These are phyloP conservation scores for Sebastes alutus DNA, from an alignment of 2,797 vertebrate species.

Conservation along the genomic window DNA sequence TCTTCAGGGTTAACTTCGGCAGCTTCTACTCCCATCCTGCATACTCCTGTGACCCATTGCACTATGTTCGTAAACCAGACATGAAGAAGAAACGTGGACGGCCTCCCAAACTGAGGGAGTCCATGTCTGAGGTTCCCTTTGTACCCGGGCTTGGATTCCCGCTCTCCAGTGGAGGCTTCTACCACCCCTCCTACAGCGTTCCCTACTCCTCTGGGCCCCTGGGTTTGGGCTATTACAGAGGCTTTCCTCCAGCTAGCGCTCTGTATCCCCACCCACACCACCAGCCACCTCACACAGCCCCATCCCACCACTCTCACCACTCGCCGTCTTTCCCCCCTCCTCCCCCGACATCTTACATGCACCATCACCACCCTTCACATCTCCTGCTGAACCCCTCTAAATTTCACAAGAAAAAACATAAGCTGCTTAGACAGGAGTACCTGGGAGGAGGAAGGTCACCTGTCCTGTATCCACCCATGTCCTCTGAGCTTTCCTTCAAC, in stretches of 20 bases:
- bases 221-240: constrained; percentile 94
- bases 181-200: constrained; percentile 95
- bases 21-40: constrained; percentile 97
- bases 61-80: constrained; percentile 97
- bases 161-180: constrained; percentile 89
- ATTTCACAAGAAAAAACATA: constrained; percentile 99
- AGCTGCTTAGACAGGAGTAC: constrained; percentile 94
- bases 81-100: constrained; percentile 97
- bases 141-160: constrained; percentile 96
- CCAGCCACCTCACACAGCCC: constrained; percentile 82
- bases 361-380: constrained; percentile 91
- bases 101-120: constrained; percentile 95
- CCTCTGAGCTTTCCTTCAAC: constrained; percentile 95
- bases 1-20: constrained; percentile 98
- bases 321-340: constrained; percentile 92
- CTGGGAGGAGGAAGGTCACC: constrained; percentile 84
- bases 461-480: constrained; percentile 93
- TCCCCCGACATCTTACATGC: constrained; percentile 94
- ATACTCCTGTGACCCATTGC: constrained; percentile 96
- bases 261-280: constrained; percentile 91
- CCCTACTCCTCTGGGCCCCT: constrained; percentile 96
- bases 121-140: constrained; percentile 97
- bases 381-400: constrained; percentile 95
- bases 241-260: constrained; percentile 92
- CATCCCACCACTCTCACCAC: constrained; percentile 84